phyloP scores from a whole-genome alignment of 2,888 invertebrate species.

The Cistogaster globosa region DNA sequence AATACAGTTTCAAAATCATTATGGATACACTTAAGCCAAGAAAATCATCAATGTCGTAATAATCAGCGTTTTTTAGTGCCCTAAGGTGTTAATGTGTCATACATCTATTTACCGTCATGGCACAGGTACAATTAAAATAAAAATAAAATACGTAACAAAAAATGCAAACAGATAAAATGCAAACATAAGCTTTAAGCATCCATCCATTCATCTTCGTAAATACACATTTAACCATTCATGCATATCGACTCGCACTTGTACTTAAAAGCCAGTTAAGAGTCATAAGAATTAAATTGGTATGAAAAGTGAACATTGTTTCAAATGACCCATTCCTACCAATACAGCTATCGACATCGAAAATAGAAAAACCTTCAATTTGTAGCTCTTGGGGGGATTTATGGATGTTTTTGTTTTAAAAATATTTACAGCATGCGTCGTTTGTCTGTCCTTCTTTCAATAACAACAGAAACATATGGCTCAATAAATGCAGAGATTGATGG shows the following conservation, averaged over 20 bases:
- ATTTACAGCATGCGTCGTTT: conserved; percentile 8
- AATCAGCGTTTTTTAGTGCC: conserved; percentile 27
- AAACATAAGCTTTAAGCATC: conserved; percentile 34
- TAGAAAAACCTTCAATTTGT: conserved; percentile 50
- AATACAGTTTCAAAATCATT: too few relatives aligned
- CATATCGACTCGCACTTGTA: conserved; percentile 25
- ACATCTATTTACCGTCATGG: conserved; percentile 62
- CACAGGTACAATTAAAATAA: conserved; percentile 58
- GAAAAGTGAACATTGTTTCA: conserved; percentile 50
- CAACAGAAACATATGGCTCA: conserved; percentile 20
- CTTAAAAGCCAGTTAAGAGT: conserved; percentile 27
- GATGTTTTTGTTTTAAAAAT: conserved; percentile 28
- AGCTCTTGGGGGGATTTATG: conserved; percentile 36
- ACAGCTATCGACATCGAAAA: conserved; percentile 2
- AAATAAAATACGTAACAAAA: background rate
- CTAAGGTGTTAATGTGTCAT: conserved; percentile 60
- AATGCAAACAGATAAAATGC: conserved; percentile 20
- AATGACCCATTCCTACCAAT: conserved; percentile 36
- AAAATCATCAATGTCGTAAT: conserved; percentile 53
- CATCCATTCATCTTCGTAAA: conserved; percentile 5
- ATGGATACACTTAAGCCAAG: background rate
- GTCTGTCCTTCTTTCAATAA: conserved; percentile 8
- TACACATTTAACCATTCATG: background rate
- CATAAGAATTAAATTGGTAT: conserved; percentile 58
- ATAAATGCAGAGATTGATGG: conserved; percentile 17